Evolutionary conservation across 2,888 invertebrate species (phyloP).

Genomic region (Pseudoips prasinana): DNA sequence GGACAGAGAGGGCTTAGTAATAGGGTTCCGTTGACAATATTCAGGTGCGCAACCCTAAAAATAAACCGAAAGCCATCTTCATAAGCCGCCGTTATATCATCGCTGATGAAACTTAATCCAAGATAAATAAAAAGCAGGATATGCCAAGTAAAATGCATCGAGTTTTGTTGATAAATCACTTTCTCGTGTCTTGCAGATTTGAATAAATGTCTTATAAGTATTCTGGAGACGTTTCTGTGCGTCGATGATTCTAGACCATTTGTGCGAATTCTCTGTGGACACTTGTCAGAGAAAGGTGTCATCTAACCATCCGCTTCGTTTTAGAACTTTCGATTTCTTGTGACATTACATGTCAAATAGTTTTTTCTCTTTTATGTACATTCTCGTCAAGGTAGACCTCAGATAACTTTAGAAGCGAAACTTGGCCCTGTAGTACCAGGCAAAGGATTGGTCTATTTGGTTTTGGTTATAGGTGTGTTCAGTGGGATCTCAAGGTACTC

Average conservation of each 20-base stretch:
- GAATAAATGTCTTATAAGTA: conserved; percentile 56
- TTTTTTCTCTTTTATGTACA: too few species aligned
- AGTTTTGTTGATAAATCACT: conserved; percentile 47
- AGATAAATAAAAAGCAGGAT: conserved; percentile 37
- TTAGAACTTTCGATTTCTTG: too few species aligned
- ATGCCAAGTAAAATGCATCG: conserved; percentile 27
- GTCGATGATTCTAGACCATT: conserved; percentile 30
- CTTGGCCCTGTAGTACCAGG: too few species aligned
- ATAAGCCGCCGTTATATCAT: conserved; percentile 23
- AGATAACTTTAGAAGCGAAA: too few species aligned
- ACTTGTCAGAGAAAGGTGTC: conserved; percentile 22
- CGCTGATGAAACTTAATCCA: conserved; percentile 28
- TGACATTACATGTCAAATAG: too few species aligned
- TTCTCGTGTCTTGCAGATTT: conserved; percentile 56
- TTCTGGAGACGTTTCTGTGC: conserved; percentile 42
- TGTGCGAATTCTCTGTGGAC: conserved; percentile 32
- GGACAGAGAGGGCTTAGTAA: too few species aligned
- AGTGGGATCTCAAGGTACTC: too few species aligned
- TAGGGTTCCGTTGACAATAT: too few species aligned
- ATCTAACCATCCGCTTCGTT: conserved; percentile 4
- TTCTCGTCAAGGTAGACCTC: too few species aligned
- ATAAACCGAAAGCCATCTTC: not conserved
- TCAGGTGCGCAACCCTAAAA: too few species aligned
- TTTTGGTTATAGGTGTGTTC: too few species aligned
- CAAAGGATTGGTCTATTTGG: too few species aligned